Evolutionary conservation across 2,113 vertebrate genomes (phyloP), one percentile per base, ranked within the genome.

Genomic region (Hydropotes inermis): DNA sequence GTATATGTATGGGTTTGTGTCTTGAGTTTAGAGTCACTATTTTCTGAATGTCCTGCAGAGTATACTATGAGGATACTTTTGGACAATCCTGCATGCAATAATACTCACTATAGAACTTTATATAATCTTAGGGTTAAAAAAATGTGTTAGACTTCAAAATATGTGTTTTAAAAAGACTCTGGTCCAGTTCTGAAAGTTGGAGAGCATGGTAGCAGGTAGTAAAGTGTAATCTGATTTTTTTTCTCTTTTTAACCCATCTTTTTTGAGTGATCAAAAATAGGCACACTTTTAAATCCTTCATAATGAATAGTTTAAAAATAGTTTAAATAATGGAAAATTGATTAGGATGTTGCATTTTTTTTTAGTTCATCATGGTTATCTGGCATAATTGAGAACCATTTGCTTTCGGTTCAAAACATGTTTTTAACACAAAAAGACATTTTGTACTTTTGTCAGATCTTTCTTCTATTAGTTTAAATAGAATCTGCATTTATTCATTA

Each of bases 381-480:
- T 94, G 23, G 14, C 87, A 27, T 91, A 97, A 78, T 91, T 93
- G 27, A 33, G 45, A 87, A 87, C 5, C 9, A 92, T 95, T 93
- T 94, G 27, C 57, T 64, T 84, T 16, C 55, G 3, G 1, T 89
- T 97, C 11, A 57, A 95, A 92, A 95, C 78, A 27, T n/a, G 85
- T 88, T 96, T 98, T 96, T 90, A 67, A 76, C 25, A 83, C 43
- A 74, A 43, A 89, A 83, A 93, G 39, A 17, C 70, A 93, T 90
- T 88, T 89, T 92, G 14, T 83, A 64, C 92, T 28, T 64, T 81
- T 85, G 43, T 82, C 60, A 89, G 28, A 92, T 92, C 33, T 89
- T 93, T 78, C 2, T 85, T 36, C 85, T 95, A 13, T 91, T 98
- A 91, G 67, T 88, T 91, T 90, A 93, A 97, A 90, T 97, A 85